Evolutionary conservation across 2,888 invertebrate genomes (phyloP).

Genomic region (Drosophila borborema): DNA sequence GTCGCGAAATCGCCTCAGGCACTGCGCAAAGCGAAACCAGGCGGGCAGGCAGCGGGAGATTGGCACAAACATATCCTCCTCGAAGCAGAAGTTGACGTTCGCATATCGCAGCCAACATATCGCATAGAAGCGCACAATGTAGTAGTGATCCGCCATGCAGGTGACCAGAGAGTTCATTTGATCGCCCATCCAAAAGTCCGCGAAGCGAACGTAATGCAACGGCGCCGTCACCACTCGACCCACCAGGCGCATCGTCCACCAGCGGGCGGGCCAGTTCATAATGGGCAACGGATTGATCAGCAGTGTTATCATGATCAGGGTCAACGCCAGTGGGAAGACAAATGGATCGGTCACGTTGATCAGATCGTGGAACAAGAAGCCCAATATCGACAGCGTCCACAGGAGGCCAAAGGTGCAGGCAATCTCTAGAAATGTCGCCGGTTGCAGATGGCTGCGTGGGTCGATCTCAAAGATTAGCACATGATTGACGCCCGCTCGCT

Average conservation of each 20-base stretch:
- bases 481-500: constrained; percentile 98
- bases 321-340: constrained; percentile 93
- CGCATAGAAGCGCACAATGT: constrained; percentile 94
- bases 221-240: constrained; percentile 94
- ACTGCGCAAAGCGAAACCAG: constrained; percentile 99
- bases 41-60: constrained; percentile 96
- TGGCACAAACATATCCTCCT: constrained; percentile 90
- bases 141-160: constrained; percentile 96
- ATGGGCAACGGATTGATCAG: constrained; percentile 96
- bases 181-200: constrained; percentile 98
- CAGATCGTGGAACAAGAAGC: constrained; percentile 88
- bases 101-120: constrained; percentile 47
- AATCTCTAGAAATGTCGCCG: constrained; percentile 96
- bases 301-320: constrained; percentile 91
- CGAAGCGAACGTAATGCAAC: constrained; percentile 95
- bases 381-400: constrained; percentile 94
- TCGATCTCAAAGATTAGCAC: constrained; percentile 98
- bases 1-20: constrained; percentile 96
- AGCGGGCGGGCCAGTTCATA: constrained; percentile 94
- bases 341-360: constrained; percentile 93
- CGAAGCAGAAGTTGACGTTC: constrained; percentile 83
- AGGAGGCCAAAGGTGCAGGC: constrained; percentile 95
- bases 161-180: constrained; percentile 96
- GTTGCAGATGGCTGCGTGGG: constrained; percentile 95
- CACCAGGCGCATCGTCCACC: constrained; percentile 88